Evolutionary conservation across 2,113 vertebrate genomes (phyloP).

Genomic region (Lethenteron camtschaticum): DNA sequence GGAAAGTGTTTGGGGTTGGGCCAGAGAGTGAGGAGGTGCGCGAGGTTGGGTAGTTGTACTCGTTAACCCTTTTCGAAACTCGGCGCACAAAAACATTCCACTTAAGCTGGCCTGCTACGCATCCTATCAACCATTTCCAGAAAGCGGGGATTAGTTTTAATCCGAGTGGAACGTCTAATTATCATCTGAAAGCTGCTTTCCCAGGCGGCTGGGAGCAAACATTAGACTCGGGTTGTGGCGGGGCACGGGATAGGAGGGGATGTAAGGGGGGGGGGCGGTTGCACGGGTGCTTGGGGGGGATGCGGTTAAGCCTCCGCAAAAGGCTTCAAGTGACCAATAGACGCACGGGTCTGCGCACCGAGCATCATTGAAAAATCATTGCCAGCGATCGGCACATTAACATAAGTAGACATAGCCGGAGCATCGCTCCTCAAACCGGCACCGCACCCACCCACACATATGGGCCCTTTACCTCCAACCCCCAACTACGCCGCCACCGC

Average conservation of each 20-base stretch:
- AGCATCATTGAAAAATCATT: slow-evolving; percentile 1
- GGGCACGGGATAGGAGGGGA: no score
- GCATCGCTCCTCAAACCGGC: no score
- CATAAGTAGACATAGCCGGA: not conserved
- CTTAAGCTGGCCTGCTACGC: not conserved
- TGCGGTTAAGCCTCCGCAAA: not conserved
- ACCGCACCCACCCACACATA: no score
- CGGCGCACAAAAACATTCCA: no score
- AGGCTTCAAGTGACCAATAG: slow-evolving; percentile 5
- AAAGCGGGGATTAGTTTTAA: slow-evolving; percentile 1
- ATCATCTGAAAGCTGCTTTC: slow-evolving; percentile 6
- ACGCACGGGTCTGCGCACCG: not conserved
- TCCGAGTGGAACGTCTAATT: slow-evolving; percentile 2
- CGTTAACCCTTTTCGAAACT: no score
- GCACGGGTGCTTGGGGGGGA: no score
- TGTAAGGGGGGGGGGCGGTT: no score
- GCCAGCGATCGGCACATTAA: not conserved
- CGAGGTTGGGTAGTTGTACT: no score
- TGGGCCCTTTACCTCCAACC: no score
- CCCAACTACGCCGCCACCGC: no score
- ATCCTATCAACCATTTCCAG: slow-evolving; percentile 5
- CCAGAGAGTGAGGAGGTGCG: no score
- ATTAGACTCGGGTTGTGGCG: not conserved
- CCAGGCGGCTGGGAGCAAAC: not conserved
- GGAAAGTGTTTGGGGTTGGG: no score